Evolutionary conservation across 2,797 vertebrate species (phyloP), one percentile per base, ranked within the genome.

Genomic region (Lepus oiostolus): DNA sequence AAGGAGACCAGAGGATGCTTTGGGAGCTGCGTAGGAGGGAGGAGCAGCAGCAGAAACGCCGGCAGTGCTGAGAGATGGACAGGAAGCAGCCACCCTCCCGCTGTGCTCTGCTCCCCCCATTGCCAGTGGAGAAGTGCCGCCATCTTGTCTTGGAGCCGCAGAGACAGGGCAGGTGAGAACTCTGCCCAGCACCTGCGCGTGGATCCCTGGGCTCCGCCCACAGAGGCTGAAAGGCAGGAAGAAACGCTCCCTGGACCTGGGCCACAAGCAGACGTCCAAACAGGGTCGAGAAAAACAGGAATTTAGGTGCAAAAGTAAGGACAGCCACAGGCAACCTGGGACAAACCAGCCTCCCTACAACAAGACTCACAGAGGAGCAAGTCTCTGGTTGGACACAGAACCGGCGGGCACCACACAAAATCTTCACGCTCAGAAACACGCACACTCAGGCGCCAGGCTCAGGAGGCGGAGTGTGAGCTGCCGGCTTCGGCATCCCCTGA

Each of bases 381-480:
- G 65, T 11, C 75, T 77, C 58, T 74, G n/a, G 28, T 58, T 85
- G 86, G 79, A 79, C 89, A 68, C 42, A 93, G 75, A 95, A 90
- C 35, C 13, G 7, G 1, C 4, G 1, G 17, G 50, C 17, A 62
- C 30, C 50, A 12, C 28, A 2, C 12, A 80, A 92, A 67, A 62
- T 58, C 77, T 65, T 32, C 75, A 52, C 28, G 52, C 26, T 92
- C 67, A 65, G 72, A 76, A 32, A 26, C 19, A 50, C 7, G 42
- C 88, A 63, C 50, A 12, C 63, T 88, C 38, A 12, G 79, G 42
- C 30, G 13, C 12, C 35, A 28, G n/a, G n/a, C 11, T 2, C 7
- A 54, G 60, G 54, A 63, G 12, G 11, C 30, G 1, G 1, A 75
- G 30, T 5, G 58, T 26, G 21, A 16, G 24, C 72, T 14, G 9